These are phyloP conservation scores for Mesitornis unicolor DNA, from an alignment of 2,113 vertebrate species.

Conservation along the genomic window DNA sequence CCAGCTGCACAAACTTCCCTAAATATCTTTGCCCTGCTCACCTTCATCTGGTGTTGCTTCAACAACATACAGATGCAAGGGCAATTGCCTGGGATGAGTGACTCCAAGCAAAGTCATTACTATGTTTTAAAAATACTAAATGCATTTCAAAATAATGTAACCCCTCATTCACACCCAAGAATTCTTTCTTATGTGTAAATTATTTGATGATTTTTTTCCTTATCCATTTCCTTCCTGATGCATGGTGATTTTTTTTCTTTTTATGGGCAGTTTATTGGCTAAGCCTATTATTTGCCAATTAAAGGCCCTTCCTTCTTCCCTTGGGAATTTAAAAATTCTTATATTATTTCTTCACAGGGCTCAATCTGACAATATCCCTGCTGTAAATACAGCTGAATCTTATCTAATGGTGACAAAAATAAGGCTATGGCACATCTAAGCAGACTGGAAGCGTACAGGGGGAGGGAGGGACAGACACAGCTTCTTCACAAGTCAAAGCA, in stretches of 20 bases:
- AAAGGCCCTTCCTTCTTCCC: background rate
- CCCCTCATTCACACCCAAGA: background rate
- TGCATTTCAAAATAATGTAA: background rate
- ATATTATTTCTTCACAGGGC: background rate
- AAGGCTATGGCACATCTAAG: background rate
- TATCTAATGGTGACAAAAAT: background rate
- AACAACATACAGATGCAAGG: background rate
- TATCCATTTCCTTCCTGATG: background rate
- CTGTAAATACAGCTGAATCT: background rate
- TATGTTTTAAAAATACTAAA: background rate
- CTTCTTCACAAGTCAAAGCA: background rate
- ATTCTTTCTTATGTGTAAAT: background rate
- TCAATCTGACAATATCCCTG: background rate
- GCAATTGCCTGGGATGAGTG: background rate
- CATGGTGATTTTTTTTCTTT: background rate
- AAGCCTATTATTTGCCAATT: background rate
- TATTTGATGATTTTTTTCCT: background rate
- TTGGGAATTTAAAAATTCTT: background rate
- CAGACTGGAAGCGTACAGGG: background rate
- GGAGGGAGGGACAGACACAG: background rate
- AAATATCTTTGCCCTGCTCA: background rate
- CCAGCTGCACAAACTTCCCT: conserved; percentile 34
- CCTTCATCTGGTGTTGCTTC: background rate
- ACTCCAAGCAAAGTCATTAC: background rate
- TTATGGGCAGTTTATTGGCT: background rate